phyloP scores from a whole-genome alignment of 2,113 vertebrate species.

The Hippocampus barbouri region DNA sequence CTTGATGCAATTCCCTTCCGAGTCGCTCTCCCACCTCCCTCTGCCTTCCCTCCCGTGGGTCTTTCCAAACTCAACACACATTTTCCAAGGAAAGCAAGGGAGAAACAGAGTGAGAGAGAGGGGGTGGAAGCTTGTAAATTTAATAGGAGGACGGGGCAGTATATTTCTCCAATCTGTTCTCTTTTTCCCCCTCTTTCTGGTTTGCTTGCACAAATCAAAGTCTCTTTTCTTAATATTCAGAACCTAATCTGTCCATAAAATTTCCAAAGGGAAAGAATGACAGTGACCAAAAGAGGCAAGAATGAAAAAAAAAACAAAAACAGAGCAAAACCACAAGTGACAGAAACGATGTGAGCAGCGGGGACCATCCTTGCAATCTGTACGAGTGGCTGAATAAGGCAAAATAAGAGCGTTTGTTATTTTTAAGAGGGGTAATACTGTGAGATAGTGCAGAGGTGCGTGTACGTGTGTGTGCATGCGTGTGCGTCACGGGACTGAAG shows the following conservation, averaged over 20 bases:
- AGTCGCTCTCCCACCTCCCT: slow-evolving; percentile 45
- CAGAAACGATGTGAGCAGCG: slow-evolving; percentile 18
- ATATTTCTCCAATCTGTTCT: slow-evolving; percentile 6
- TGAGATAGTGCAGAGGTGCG: slow-evolving; percentile 20
- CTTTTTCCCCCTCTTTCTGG: neutral
- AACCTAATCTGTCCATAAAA: slow-evolving; percentile 22
- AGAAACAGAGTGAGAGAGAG: slow-evolving; percentile 15
- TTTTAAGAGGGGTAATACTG: slow-evolving; percentile 30
- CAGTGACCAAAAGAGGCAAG: slow-evolving; percentile 18
- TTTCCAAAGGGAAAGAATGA: slow-evolving; percentile 9
- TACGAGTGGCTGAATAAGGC: slow-evolving; percentile 57
- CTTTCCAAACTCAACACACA: slow-evolving; percentile 73
- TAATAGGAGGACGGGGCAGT: slow-evolving; percentile 50
- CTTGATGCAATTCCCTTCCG: slow-evolving; percentile 34
- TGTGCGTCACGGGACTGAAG: slow-evolving; percentile 60
- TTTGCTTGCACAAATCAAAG: slow-evolving; percentile 50
- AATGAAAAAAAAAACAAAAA: neutral
- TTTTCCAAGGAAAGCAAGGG: slow-evolving; percentile 66
- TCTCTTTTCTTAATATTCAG: neutral
- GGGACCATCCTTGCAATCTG: slow-evolving; percentile 16
- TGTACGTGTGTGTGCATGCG: slow-evolving; percentile 34
- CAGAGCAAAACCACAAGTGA: slow-evolving; percentile 19
- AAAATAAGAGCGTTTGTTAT: slow-evolving; percentile 52
- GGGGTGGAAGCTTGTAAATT: slow-evolving; percentile 40
- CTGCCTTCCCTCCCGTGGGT: slow-evolving; percentile 40